Evolutionary conservation across 64 coral and sea anemone species (phyloP).

Genomic region (Montipora sp.): DNA sequence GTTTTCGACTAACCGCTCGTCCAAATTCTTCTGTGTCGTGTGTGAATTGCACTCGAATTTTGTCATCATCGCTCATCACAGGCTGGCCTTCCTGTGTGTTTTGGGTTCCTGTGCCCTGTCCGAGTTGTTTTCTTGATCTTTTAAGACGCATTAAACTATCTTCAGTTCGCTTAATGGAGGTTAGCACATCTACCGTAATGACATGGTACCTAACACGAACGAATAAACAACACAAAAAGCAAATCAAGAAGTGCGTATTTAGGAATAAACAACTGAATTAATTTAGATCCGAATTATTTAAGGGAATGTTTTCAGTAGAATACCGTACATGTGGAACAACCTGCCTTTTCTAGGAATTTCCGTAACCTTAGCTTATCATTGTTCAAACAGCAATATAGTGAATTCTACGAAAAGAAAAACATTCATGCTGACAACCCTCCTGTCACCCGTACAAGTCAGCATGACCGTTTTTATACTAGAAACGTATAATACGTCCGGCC

Average conservation of each 20-base stretch:
- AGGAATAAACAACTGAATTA: too few species aligned
- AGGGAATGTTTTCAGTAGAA: too few species aligned
- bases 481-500: too few species aligned
- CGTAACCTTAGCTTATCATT: too few species aligned
- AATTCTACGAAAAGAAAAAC: too few species aligned
- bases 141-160: conserved; percentile 93
- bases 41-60: conserved; percentile 90
- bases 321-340: too few species aligned
- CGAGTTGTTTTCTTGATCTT: conserved; percentile 76
- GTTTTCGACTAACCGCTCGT: conserved; percentile 62
- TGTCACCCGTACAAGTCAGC: too few species aligned
- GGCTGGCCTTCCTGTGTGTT: conserved; percentile 37
- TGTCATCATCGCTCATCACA: conserved; percentile 91
- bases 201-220: conserved; percentile 70
- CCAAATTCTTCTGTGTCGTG: conserved; percentile 90
- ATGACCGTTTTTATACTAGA: too few species aligned
- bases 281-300: too few species aligned
- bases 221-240: neutral
- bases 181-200: conserved; percentile 88
- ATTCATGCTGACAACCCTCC: too few species aligned
- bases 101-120: conserved; percentile 39
- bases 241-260: neutral
- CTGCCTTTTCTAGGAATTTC: too few species aligned
- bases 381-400: too few species aligned
- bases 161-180: conserved; percentile 95